Evolutionary conservation across 2,113 vertebrate genomes (phyloP).

Genomic region (Apeltes quadracus): DNA sequence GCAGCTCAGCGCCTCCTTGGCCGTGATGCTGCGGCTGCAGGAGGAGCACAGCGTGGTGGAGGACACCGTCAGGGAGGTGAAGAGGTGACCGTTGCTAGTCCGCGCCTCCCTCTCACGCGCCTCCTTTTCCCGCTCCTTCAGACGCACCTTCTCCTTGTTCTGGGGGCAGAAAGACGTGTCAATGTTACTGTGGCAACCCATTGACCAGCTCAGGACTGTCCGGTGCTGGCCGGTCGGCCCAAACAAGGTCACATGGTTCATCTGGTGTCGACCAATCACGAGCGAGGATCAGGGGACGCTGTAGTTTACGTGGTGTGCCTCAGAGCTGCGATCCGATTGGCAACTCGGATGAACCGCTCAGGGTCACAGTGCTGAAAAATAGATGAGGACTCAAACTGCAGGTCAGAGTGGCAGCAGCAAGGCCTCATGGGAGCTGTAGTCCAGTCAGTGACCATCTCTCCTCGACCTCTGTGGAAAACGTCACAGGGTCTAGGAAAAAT

Average conservation of each 20-base stretch:
- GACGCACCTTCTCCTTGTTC: constrained; percentile 89
- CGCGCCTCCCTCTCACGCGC: constrained; percentile 89
- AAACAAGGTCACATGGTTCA: neutral
- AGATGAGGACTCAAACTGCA: neutral
- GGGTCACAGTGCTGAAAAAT: neutral
- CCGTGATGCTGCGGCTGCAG: constrained; percentile 94
- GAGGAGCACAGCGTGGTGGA: constrained; percentile 93
- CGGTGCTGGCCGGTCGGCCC: too few relatives aligned
- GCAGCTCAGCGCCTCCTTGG: constrained; percentile 93
- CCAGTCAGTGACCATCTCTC: too few relatives aligned
- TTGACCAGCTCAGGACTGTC: neutral
- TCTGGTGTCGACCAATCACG: neutral
- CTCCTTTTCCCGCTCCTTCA: constrained; percentile 88
- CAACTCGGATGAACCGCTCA: neutral
- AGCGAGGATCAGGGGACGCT: neutral
- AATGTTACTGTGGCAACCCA: neutral
- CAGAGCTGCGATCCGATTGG: neutral
- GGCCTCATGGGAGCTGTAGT: constrained; percentile 9
- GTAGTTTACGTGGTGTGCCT: neutral
- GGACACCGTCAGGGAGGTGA: constrained; percentile 91
- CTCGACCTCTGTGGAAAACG: too few relatives aligned
- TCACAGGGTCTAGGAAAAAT: too few relatives aligned
- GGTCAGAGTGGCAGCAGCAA: neutral
- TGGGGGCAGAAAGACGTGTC: constrained; percentile 53
- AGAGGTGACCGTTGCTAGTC: constrained; percentile 91